These are phyloP conservation scores for Hetaerina americana DNA, from an alignment of 1,140 invertebrate genomes.

Conservation along the genomic window DNA sequence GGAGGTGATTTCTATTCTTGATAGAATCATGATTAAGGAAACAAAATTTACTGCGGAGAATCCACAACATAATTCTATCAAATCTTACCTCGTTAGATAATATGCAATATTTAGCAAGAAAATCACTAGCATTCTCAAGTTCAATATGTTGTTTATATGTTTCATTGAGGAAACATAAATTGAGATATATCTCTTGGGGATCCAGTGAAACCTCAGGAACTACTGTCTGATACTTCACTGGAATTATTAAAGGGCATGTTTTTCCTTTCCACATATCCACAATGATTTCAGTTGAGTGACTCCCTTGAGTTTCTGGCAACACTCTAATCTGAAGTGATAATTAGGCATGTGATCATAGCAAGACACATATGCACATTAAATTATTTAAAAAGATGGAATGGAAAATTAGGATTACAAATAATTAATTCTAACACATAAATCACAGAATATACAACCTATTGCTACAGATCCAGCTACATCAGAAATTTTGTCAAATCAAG, in stretches of 20 bases:
- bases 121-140: neutral
- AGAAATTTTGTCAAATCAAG: no score
- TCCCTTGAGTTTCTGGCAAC: neutral
- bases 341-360: neutral
- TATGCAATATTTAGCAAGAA: neutral
- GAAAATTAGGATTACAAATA: no score
- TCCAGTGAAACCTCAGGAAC: neutral
- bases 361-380: neutral
- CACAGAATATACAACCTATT: no score
- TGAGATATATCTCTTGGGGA: neutral
- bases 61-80: no score
- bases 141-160: neutral
- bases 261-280: neutral
- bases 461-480: no score
- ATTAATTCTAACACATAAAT: no score
- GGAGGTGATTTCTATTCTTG: no score
- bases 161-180: neutral
- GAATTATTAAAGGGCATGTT: neutral
- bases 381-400: neutral
- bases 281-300: neutral
- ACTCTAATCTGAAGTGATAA: neutral
- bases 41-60: no score
- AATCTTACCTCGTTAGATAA: neutral
- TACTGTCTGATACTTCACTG: neutral
- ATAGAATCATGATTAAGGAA: no score